Conservation (phyloP, 2,797 vertebrate species). For the Acrossocheilus fasciatus region DNA sequence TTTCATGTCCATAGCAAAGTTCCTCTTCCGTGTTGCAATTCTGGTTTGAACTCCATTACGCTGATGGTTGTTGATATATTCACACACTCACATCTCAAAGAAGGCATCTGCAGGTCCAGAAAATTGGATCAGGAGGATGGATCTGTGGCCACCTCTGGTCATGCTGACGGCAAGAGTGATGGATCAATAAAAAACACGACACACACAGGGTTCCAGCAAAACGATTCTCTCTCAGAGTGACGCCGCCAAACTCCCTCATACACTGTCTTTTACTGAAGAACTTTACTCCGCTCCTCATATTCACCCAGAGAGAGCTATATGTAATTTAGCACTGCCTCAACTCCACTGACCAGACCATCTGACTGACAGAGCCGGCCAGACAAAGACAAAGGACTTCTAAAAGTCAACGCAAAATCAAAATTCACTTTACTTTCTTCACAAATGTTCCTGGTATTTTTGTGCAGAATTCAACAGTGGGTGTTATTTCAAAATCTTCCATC, state of each 20-base stretch:
- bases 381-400: background rate
- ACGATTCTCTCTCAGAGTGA: conserved; percentile 73
- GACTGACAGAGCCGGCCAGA: background rate
- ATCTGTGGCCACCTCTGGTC: conserved; percentile 73
- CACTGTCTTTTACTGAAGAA: conserved; percentile 16
- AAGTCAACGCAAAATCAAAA: background rate
- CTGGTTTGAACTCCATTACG: background rate
- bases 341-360: conserved; percentile 4
- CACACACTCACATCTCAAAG: conserved; percentile 70
- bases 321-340: background rate
- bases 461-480: background rate
- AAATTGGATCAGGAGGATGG: conserved; percentile 92
- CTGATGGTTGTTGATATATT: conserved; percentile 50
- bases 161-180: conserved; percentile 77
- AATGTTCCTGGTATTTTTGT: no score
- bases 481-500: background rate
- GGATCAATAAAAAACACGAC: conserved; percentile 80
- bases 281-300: conserved; percentile 33
- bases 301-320: background rate
- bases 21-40: background rate
- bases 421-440: background rate
- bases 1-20: background rate
- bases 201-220: conserved; percentile 79
- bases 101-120: conserved; percentile 88
- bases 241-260: conserved; percentile 25